Evolutionary conservation across 2,797 vertebrate species (phyloP).

Genomic region (Takifugu ocellatus): DNA sequence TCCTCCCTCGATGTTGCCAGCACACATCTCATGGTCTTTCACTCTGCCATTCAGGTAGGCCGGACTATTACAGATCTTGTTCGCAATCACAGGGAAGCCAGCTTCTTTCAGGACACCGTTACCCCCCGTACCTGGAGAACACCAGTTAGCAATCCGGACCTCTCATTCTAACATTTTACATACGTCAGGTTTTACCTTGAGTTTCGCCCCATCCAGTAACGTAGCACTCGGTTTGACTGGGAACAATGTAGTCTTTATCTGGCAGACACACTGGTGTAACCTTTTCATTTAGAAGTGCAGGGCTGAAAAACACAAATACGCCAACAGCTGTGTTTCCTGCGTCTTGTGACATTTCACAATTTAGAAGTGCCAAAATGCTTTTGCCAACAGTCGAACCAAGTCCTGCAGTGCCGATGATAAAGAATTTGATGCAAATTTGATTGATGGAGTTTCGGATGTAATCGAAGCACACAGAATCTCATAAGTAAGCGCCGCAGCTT

Average conservation of each 20-base stretch:
- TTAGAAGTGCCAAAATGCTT: too few relatives aligned
- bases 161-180: neutral
- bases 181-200: conserved; percentile 70
- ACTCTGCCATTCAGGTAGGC: conserved; percentile 82
- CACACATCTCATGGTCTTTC: conserved; percentile 83
- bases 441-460: too few relatives aligned
- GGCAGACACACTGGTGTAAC: conserved; percentile 87
- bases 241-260: conserved; percentile 77
- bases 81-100: conserved; percentile 91
- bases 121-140: conserved; percentile 77
- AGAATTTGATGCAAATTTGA: too few relatives aligned
- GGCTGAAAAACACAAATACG: conserved; percentile 70
- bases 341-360: too few relatives aligned
- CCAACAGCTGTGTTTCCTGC: too few relatives aligned
- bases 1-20: conserved; percentile 86
- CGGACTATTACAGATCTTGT: conserved; percentile 88
- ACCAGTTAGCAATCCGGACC: neutral
- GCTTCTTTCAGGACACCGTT: conserved; percentile 85
- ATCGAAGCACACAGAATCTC: too few relatives aligned
- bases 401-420: too few relatives aligned
- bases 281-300: conserved; percentile 78
- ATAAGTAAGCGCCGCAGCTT: too few relatives aligned
- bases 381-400: too few relatives aligned
- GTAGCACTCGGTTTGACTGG: conserved; percentile 83
- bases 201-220: conserved; percentile 96